Evolutionary conservation across 35 echinoderm and acorn worm genomes (phyloP).

Genomic region (Chiridota heheva): DNA sequence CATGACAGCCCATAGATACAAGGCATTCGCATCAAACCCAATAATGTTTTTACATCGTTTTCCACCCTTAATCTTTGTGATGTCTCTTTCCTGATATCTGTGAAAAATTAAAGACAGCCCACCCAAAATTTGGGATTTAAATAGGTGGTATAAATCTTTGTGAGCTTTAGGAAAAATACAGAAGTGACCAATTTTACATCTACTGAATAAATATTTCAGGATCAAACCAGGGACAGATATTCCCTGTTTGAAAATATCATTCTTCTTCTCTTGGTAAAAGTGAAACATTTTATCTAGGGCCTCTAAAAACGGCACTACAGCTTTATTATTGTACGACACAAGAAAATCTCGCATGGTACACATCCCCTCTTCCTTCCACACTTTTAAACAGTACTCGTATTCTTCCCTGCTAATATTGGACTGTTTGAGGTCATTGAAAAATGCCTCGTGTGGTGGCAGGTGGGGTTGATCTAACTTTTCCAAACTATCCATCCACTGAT

Average conservation of each 20-base stretch:
- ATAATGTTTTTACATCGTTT: constrained; percentile 41
- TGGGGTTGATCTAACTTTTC: constrained; percentile 9
- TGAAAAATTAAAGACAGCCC: constrained; percentile 32
- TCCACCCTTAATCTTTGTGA: constrained; percentile 36
- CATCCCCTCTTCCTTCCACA: constrained; percentile 33
- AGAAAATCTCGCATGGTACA: constrained; percentile 38
- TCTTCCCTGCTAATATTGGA: constrained; percentile 36
- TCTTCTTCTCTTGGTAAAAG: constrained; percentile 38
- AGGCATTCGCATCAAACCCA: constrained; percentile 58
- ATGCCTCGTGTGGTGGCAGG: constrained; percentile 32
- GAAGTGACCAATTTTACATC: neutral
- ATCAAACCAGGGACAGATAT: constrained; percentile 57
- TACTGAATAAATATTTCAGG: constrained; percentile 40
- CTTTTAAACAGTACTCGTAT: constrained; percentile 51
- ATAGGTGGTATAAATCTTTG: constrained; percentile 46
- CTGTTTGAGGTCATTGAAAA: constrained; percentile 47
- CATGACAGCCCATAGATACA: constrained; percentile 47
- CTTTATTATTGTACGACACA: constrained; percentile 63
- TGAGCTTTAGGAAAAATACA: constrained; percentile 36
- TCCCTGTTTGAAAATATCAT: constrained; percentile 61
- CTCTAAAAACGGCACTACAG: constrained; percentile 49
- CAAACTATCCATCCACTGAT: constrained; percentile 45
- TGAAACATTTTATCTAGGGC: constrained; percentile 51
- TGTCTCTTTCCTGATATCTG: constrained; percentile 17
- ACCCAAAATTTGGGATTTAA: constrained; percentile 4